Evolutionary conservation across 2,113 vertebrate species (phyloP), one percentile per base, ranked within the genome.

Genomic region (Misgurnus mizolepis): DNA sequence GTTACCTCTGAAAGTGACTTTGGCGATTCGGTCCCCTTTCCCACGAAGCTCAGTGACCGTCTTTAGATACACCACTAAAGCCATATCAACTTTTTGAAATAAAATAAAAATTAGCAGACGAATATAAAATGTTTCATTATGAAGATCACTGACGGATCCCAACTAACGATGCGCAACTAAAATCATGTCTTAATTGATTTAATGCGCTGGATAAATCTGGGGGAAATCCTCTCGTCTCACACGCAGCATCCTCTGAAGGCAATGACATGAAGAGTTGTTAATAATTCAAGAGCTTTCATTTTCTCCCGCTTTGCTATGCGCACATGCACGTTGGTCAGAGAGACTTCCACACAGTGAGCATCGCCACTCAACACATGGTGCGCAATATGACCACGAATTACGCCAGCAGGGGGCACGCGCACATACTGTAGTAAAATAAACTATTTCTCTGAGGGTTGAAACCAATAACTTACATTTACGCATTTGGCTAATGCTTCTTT

Each of bases 1-100:
- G 34, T 39, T 95, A 97, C 95, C 96, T 95, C 95, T 91, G 89
- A 97, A 97, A 50, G 93, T 92, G 86, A 97, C 95, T 94, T 96
- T 97, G 87, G 95, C 94, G 66, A 97, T 92, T 85, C 94, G 85
- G 89, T 97, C 96, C 2, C 92, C 90, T 88, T 86, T 96, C 67
- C 95, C 95, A 43, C 93, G 89, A 12, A 97, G 94, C 84, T 95
- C 91, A 5, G 87, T 91, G 69, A 94, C 93, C 0, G 90, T 93
- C 91, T 93, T 95, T 86, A 97, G 92, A 87, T 94, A 94, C 82
- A 97, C 92, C 81, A 93, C 84, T 78, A 97, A 84, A 88, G 95
- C 91, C 95, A 97, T 97, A 88, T 88, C 60, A 85, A 76, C 7
- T 76, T 4, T 8, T n/a, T 3, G n/a, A 18, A 58, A 39, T 18